Conservation (phyloP, 2,888 invertebrate species). For the Rhingia campestris region DNA sequence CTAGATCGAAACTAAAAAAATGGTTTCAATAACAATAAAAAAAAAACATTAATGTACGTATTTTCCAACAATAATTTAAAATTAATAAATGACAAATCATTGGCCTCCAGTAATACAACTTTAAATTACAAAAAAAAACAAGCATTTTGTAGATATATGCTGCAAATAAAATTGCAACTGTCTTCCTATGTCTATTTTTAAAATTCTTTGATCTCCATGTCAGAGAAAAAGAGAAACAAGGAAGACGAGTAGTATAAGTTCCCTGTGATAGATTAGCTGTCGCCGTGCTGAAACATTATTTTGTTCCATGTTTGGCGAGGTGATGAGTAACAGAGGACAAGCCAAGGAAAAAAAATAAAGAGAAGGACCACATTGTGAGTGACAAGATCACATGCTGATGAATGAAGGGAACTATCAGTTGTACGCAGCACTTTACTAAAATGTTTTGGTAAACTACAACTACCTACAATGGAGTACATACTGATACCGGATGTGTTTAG, state of each 20-base stretch:
- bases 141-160: too few species aligned
- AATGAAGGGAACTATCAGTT: slow-evolving; percentile 52
- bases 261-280: slow-evolving; percentile 46
- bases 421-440: slow-evolving; percentile 18
- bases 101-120: too few species aligned
- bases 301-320: slow-evolving; percentile 56
- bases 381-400: slow-evolving; percentile 70
- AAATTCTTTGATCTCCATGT: slow-evolving; percentile 57
- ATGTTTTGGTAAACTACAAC: slow-evolving; percentile 47
- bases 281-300: slow-evolving; percentile 46
- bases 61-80: too few species aligned
- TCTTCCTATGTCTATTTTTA: slow-evolving; percentile 46
- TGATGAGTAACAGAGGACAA: slow-evolving; percentile 65
- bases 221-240: slow-evolving; percentile 12
- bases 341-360: slow-evolving; percentile 10
- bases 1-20: too few species aligned
- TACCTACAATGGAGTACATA: neutral
- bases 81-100: too few species aligned
- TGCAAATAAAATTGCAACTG: slow-evolving; percentile 55
- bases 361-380: slow-evolving; percentile 55
- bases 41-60: too few species aligned
- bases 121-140: too few species aligned
- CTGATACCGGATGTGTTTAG: slow-evolving; percentile 18
- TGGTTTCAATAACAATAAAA: too few species aligned
- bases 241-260: slow-evolving; percentile 9